Base-by-base conservation (phyloP, 2,797 vertebrate species). In the Austrolebias charrua region DNA sequence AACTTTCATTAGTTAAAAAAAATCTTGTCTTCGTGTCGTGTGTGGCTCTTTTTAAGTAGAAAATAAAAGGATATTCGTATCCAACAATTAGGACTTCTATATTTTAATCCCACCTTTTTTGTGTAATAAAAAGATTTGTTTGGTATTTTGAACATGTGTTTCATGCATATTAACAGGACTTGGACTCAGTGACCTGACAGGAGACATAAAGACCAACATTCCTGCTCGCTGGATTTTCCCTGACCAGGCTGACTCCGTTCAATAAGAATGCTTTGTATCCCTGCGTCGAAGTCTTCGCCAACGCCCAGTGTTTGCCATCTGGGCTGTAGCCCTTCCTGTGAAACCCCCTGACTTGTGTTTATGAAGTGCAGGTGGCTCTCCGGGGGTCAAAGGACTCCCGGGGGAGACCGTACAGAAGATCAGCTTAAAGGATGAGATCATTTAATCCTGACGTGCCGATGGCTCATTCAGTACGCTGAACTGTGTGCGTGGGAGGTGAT, bases 281-380 rank as follows among this genome's bases (percentile, higher is more conserved):
- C 31, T 50, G 54, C 49, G 55, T 57, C 10, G 29, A 18, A 12
- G 38, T 33, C 69, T 69, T 65, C 60, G 60, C 69, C 54, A 51
- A 53, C 12, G 14, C 53, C 63, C 64, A 76, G 67, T 77, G 80
- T 66, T 76, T 68, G 55, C 69, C 68, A 80, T 86, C 78, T 88
- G 77, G 70, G 67, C 40, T 57, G 61, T 44, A 62, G 59, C 55
- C 69, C 70, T 82, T 81, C 66, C 80, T 72, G 66, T 71, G 73
- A 80, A 65, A 53, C 29, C 64, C 65, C 57, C 49, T 46, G 42
- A 61, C 57, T 45, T 15, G 2, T 60, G 82, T 84, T 81, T 85
- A 68, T 81, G 79, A 76, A 75, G 58, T 87, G 84, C 87, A 91
- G 90, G 90, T 91, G 90, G 75, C 73, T 85, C 80, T 74, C 69